These are phyloP conservation scores for Drosophila kikkawai DNA, from an alignment of 1,140 invertebrate species.

Conservation along the genomic window DNA sequence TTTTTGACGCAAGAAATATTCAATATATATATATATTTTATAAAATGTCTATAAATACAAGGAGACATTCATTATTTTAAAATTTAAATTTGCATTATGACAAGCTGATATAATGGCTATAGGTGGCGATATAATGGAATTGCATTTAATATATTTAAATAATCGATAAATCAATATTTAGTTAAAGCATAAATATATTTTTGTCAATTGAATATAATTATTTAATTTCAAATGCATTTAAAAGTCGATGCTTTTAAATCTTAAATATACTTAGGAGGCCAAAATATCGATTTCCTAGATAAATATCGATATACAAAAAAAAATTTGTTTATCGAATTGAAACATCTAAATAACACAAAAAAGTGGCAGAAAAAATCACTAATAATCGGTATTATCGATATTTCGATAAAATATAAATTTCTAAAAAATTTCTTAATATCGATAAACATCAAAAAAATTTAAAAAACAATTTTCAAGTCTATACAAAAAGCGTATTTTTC, in stretches of 20 bases:
- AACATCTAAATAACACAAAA: too few relatives aligned
- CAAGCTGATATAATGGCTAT: not conserved
- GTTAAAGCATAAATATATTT: not conserved
- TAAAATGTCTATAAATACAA: not conserved
- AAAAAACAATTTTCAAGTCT: not conserved
- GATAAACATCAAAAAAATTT: not conserved
- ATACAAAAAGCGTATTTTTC: too few relatives aligned
- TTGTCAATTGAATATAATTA: not conserved
- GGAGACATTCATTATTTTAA: not conserved
- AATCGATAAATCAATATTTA: not conserved
- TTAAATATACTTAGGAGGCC: too few relatives aligned
- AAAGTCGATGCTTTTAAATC: too few relatives aligned
- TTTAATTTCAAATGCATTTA: not conserved
- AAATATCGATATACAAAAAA: too few relatives aligned
- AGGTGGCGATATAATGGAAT: not conserved
- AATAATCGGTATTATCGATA: not conserved
- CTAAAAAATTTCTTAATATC: not conserved
- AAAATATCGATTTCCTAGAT: too few relatives aligned
- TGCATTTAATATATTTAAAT: not conserved
- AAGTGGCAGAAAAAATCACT: too few relatives aligned
- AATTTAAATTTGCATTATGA: not conserved
- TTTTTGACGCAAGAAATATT: constrained; percentile 12
- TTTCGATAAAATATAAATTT: not conserved
- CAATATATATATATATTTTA: not conserved
- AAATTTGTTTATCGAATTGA: too few relatives aligned